Base-by-base conservation (phyloP, 2,888 invertebrate genomes). In the Eristalis pertinax region DNA sequence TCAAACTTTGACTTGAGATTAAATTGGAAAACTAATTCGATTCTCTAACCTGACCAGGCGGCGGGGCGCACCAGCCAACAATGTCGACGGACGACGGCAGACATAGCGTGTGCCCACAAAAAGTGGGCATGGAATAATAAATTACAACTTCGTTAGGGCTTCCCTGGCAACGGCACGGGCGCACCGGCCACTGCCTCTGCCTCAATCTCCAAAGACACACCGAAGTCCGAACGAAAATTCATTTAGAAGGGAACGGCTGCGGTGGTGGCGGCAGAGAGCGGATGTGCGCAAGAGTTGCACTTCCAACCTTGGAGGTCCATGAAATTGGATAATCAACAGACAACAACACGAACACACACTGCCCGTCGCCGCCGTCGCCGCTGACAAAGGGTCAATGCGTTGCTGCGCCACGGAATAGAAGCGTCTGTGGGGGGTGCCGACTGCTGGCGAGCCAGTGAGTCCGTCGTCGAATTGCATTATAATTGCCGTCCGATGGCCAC, bases 111-210 rank as follows among this genome's bases (percentile, higher is more conserved):
- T 72, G 60, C 67, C 4, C 50, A 60, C 50, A 84, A 38, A 84
- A 80, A 85, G 69, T 77, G 76, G 69, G 63, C 68, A 69, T 74
- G 68, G 43, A 77, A 77, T 69, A 69, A 85, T 85, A 85, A 81
- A 85, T 81, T 81, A 85, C 82, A 67, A 81, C 77, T 85, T 85
- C 80, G 80, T 84, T 84, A 84, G 75, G 80, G 70, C 50, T 70
- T 58, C 43, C 19, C 60, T 76, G 76, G 65, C 50, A 43, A 58
- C 75, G 79, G 68, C 65, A n/a, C n/a, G n/a, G 74, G 84, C 75
- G 70, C 62, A 26, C 43, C 7, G 75, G 75, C 74, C 75, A 26
- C n/a, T n/a, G n/a, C 75, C 65, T 29, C 29, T 5, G 29, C 29
- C 29, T 29, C 38, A 64, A 64, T 56, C 32, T n/a, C 70, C 29